Conservation (phyloP, 2,888 invertebrate species). For the Trichogramma dendrolimi region DNA sequence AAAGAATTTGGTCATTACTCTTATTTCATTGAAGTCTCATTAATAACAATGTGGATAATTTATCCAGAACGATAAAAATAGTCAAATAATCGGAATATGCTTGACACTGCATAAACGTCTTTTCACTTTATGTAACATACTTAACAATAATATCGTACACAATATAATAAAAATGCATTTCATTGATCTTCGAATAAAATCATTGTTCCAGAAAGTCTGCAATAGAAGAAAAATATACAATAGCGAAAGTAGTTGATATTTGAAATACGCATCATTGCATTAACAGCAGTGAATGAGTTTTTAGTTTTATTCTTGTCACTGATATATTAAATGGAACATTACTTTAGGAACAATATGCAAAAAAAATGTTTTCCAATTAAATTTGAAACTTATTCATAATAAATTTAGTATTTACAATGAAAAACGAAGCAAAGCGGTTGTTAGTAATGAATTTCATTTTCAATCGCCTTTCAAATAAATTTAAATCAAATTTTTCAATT, state of each 20-base stretch:
- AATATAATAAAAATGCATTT: constrained; percentile 25
- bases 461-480: too few species aligned
- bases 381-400: too few species aligned
- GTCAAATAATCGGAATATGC: constrained; percentile 23
- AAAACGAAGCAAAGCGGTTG: too few species aligned
- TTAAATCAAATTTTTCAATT: too few species aligned
- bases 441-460: too few species aligned
- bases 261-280: constrained; percentile 8
- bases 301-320: not conserved
- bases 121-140: constrained; percentile 11
- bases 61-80: constrained; percentile 17
- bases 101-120: constrained; percentile 15
- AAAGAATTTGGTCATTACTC: constrained; percentile 26
- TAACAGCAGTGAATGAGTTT: constrained; percentile 19
- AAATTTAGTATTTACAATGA: too few species aligned
- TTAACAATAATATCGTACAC: constrained; percentile 17
- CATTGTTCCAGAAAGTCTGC: not conserved
- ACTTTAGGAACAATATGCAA: constrained; percentile 25
- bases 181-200: constrained; percentile 4
- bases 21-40: constrained; percentile 15
- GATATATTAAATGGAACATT: constrained; percentile 7
- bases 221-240: constrained; percentile 17
- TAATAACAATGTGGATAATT: constrained; percentile 10
- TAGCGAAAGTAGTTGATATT: too few species aligned
- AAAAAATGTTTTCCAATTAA: constrained; percentile 1